These are phyloP conservation scores for Paradoxurus hermaphroditus DNA, from an alignment of 2,113 vertebrate species.

Conservation along the genomic window DNA sequence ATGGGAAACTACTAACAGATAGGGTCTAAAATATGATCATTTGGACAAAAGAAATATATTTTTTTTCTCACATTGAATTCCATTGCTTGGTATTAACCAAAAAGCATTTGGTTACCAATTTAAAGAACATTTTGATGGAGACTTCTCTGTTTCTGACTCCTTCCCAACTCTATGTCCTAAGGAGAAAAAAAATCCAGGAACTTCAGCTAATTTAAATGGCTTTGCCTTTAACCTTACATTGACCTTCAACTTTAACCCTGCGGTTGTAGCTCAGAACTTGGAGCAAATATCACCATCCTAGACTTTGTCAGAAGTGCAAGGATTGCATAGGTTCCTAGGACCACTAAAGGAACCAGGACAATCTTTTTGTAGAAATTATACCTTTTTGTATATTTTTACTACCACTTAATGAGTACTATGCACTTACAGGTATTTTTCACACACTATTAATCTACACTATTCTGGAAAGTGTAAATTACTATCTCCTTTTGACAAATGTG, in stretches of 20 bases:
- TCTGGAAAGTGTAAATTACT: neutral
- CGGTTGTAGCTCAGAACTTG: neutral
- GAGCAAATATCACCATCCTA: neutral
- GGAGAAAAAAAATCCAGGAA: neutral
- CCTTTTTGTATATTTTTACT: neutral
- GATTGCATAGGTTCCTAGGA: neutral
- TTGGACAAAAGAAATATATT: neutral
- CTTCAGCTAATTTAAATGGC: neutral
- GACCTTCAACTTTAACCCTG: neutral
- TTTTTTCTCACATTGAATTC: neutral
- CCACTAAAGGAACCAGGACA: neutral
- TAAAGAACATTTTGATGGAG: neutral
- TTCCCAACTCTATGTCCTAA: neutral
- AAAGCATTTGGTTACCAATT: neutral
- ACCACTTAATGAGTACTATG: neutral
- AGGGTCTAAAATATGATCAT: neutral
- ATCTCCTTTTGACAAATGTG: neutral
- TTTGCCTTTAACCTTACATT: neutral
- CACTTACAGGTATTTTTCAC: neutral
- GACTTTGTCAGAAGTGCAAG: neutral
- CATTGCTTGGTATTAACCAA: conserved; percentile 3
- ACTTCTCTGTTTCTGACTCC: neutral
- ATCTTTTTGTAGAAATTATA: neutral
- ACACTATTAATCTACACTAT: neutral
- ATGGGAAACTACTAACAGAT: conserved; percentile 30